Conservation (phyloP, 2,888 invertebrate genomes). For the Blastobasis lacticolella region DNA sequence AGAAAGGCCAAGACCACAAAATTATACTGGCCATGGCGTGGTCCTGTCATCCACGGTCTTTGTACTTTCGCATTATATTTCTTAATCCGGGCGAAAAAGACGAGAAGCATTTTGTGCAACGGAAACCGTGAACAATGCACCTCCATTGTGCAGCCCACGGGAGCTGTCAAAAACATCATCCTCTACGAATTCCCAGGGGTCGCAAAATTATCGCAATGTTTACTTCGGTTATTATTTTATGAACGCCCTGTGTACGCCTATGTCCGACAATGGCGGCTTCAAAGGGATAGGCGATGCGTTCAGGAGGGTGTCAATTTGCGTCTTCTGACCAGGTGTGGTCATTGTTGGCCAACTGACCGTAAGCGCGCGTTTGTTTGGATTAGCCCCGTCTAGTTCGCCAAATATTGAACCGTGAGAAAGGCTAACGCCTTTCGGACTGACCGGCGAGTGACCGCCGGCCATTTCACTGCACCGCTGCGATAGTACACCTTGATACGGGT, state of each 20-base stretch:
- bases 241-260: constrained; percentile 56
- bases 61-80: constrained; percentile 20
- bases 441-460: background rate
- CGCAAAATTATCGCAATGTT: constrained; percentile 60
- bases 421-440: constrained; percentile 31
- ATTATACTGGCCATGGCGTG: constrained; percentile 13
- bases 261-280: constrained; percentile 45
- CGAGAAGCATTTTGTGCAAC: constrained; percentile 20
- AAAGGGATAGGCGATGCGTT: constrained; percentile 40
- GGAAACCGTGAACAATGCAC: constrained; percentile 48
- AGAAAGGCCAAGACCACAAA: background rate
- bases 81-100: constrained; percentile 43
- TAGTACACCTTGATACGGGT: background rate
- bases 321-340: constrained; percentile 54
- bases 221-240: constrained; percentile 53
- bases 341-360: constrained; percentile 67
- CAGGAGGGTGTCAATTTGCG: constrained; percentile 62
- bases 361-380: constrained; percentile 50
- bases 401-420: constrained; percentile 59
- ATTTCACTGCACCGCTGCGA: background rate
- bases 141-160: constrained; percentile 38
- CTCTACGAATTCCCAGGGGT: constrained; percentile 49
- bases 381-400: constrained; percentile 48
- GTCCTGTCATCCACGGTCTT: background rate
- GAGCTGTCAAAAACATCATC: constrained; percentile 65